Evolutionary conservation across 2,888 invertebrate genomes (phyloP).

Genomic region (Bugulina stolonifera): DNA sequence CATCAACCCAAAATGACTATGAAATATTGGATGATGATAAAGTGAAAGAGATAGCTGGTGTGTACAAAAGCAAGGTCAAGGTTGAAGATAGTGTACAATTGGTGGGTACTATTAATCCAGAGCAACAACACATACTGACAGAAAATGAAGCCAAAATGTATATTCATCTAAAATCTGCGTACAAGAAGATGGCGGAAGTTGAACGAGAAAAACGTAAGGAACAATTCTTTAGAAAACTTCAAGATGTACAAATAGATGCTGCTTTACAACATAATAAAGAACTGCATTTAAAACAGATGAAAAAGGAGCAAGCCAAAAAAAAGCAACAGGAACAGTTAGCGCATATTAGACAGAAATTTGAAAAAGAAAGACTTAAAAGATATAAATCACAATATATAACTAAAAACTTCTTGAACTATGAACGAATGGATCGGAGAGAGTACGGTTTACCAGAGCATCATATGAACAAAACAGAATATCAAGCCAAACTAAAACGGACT

Average conservation of each 20-base stretch:
- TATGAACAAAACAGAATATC: neutral
- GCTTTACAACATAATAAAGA: slow-evolving; percentile 21
- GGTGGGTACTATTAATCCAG: neutral
- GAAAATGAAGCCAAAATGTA: slow-evolving; percentile 13
- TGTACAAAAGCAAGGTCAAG: slow-evolving; percentile 17
- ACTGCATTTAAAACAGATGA: neutral
- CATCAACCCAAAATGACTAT: neutral
- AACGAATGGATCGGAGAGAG: slow-evolving; percentile 13
- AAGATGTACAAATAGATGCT: slow-evolving; percentile 12
- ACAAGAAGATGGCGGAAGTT: neutral
- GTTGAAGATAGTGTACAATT: neutral
- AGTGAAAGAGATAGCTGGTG: neutral
- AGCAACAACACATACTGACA: neutral
- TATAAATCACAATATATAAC: slow-evolving; percentile 23
- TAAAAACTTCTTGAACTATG: slow-evolving; percentile 26
- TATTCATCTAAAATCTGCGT: slow-evolving; percentile 11
- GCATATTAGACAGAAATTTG: slow-evolving; percentile 6
- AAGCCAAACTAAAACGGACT: neutral
- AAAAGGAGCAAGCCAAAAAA: slow-evolving; percentile 21
- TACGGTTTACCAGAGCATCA: slow-evolving; percentile 18
- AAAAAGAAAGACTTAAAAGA: slow-evolving; percentile 11
- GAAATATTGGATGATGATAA: neutral
- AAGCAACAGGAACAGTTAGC: slow-evolving; percentile 12
- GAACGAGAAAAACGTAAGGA: slow-evolving; percentile 12
- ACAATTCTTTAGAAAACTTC: slow-evolving; percentile 1